Base-by-base conservation (phyloP, 2,888 invertebrate genomes). In the Eurytoma californica region DNA sequence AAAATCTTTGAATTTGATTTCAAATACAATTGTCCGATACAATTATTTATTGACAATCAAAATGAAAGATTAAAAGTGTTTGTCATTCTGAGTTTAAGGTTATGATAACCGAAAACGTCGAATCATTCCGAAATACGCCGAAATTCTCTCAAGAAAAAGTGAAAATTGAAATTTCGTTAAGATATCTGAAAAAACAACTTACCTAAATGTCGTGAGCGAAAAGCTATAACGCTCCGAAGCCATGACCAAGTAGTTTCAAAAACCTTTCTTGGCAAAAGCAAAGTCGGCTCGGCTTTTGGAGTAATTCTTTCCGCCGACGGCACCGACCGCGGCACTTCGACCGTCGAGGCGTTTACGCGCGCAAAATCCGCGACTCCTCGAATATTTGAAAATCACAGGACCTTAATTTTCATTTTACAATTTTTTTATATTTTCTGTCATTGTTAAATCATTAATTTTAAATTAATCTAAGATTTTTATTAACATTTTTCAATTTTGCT, bases 201-300 rank as follows among this genome's bases (percentile, higher is more conserved):
- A 95, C 95, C 95, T 95, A 88, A 95, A 95, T 84, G 95, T 95
- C 75, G 95, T 98, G 84, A 98, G 92, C 73, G 98, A 98, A 92
- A 98, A 98, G 92, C 98, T 98, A 89, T 98, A 98, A 87, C 98
- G 93, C 91, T 98, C 98, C 70, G 97, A 96, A 91, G 97, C 95
- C 97, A 97, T 97, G 93, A 88, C 24, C 53, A 73, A 73, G 39
- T 58, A 49, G 0, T 80, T 72, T 75, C 66, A 5, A 57, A 63
- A 49, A 61, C 47, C 14, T 39, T 39, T 58, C 20, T 39, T 28
- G 72, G 30, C 20, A 49, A 69, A 58, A 72, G 63, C 65, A 66
- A 66, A 70, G 65, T 18, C 65, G 55, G 30, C 65, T 66, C 68
- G 73, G 68, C 70, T 74, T 78, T 55, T 63, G 30, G 12, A 49